Percentiles rank a stretch among this genome's conserved stretches.
Evolutionary conservation across 1,140 invertebrate genomes (phyloP).

Genomic region (Ptiloglossa arizonensis): DNA sequence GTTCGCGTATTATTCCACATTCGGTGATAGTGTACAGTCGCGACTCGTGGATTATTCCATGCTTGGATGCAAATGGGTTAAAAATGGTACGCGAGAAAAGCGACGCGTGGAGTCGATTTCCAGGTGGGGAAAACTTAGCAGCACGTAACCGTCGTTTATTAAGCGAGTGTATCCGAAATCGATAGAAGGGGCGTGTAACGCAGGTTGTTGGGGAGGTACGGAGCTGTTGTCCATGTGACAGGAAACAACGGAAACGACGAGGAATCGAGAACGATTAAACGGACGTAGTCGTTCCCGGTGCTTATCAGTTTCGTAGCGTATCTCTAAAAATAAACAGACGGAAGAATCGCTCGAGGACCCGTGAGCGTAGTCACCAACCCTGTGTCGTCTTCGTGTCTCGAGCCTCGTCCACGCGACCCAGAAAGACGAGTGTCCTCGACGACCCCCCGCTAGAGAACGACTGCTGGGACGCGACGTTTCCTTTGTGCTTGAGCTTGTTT

Average conservation of each 20-base stretch:
- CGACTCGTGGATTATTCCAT: too few species aligned
- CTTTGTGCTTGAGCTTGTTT: too few species aligned
- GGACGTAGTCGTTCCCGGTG: neutral
- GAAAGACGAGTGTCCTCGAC: neutral
- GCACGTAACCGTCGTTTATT: conserved; percentile 13
- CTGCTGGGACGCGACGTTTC: too few species aligned
- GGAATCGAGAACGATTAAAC: conserved; percentile 3
- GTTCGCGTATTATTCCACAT: too few species aligned
- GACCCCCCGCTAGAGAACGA: neutral
- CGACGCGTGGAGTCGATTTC: neutral
- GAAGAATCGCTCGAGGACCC: neutral
- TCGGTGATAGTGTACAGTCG: too few species aligned
- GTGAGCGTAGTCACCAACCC: too few species aligned
- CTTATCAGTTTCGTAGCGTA: conserved; percentile 2
- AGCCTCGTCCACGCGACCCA: neutral
- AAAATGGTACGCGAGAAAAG: neutral
- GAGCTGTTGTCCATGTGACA: neutral
- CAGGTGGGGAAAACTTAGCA: neutral
- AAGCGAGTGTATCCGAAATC: conserved; percentile 23
- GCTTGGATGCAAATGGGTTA: too few species aligned
- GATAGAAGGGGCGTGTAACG: neutral
- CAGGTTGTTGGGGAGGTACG: neutral
- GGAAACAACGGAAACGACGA: neutral
- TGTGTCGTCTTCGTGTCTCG: neutral
- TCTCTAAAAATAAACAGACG: conserved; percentile 7